phyloP scores from a whole-genome alignment of 1,140 invertebrate species.

The Oppia nitens region DNA sequence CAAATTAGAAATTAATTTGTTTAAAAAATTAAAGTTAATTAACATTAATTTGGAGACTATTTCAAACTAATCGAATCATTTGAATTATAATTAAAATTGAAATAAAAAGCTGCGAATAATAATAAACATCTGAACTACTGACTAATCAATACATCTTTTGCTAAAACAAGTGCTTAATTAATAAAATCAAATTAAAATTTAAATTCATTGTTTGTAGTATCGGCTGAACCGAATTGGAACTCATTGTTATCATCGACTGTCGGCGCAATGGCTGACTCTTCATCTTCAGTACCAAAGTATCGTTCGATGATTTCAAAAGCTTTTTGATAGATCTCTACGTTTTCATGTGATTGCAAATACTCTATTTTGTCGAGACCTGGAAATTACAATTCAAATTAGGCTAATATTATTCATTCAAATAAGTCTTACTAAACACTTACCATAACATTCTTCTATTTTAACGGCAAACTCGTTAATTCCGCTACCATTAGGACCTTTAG shows the following conservation, averaged over 20 bases:
- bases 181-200: background rate
- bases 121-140: background rate
- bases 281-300: conserved; percentile 81
- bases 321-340: conserved; percentile 88
- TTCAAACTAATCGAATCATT: no score
- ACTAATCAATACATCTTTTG: background rate
- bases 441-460: conserved; percentile 86
- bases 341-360: conserved; percentile 87
- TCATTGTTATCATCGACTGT: conserved; percentile 53
- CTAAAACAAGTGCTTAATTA: no score
- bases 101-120: background rate
- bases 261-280: conserved; percentile 54
- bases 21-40: no score
- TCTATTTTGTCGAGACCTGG: conserved; percentile 91
- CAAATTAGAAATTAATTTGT: no score
- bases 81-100: no score
- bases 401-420: conserved; percentile 11
- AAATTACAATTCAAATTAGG: conserved; percentile 24
- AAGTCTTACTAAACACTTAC: conserved; percentile 36
- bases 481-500: conserved; percentile 36
- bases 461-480: conserved; percentile 76
- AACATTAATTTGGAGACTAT: no score
- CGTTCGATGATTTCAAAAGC: conserved; percentile 91
- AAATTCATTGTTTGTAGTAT: background rate
- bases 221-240: conserved; percentile 1